Base-by-base conservation (phyloP, 2,888 invertebrate genomes). In the Lasioglossum villosulum region DNA sequence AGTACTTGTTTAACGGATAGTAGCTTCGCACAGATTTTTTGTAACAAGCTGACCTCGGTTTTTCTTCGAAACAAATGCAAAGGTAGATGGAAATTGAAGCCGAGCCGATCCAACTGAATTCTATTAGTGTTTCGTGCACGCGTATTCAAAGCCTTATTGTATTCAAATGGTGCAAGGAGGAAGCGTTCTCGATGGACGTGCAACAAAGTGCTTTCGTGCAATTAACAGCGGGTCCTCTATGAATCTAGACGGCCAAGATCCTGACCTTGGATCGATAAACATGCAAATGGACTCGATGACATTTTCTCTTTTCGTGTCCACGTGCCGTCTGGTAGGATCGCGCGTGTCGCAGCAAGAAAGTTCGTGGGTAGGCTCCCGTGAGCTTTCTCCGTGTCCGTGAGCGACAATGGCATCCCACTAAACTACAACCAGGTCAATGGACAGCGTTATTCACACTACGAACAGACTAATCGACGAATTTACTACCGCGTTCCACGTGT, bases 291-390 rank as follows among this genome's bases (percentile, higher is more conserved):
- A 42, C 37, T 39, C 12, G 52, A 45, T 75, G 80, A 14, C 74
- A 75, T 80, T 86, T 86, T 84, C 84, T 85, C 85, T 77, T 76
- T 83, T 75, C 56, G 78, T n/a, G 30, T 27, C 75, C 78, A 45
- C 42, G 72, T 56, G 71, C 71, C 78, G 42, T 63, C 19, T 56
- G 48, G 37, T 16, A 48, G 30, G n/a, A n/a, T 68, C 56, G 19
- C 74, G 77, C 77, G 83, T 74, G 39, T 70, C 45, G n/a, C 10
- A 37, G 66, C 6, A n/a, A 23, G 27, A 83, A 73, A 70, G 73
- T 37, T 68, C 37, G 70, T 37, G 68, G 83, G 80, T 70, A 70
- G 73, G 74, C 83, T 83, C 79, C 76, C 73, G 52, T 19, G 16
- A 37, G 63, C 83, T 83, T 80, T 85, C 85, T 76, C 85, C 74